A percentile compares a stretch with the other conserved stretches of the same genome.
Evolutionary conservation across 2,797 vertebrate species (phyloP).

Genomic region (Odontamblyopus rebecca): DNA sequence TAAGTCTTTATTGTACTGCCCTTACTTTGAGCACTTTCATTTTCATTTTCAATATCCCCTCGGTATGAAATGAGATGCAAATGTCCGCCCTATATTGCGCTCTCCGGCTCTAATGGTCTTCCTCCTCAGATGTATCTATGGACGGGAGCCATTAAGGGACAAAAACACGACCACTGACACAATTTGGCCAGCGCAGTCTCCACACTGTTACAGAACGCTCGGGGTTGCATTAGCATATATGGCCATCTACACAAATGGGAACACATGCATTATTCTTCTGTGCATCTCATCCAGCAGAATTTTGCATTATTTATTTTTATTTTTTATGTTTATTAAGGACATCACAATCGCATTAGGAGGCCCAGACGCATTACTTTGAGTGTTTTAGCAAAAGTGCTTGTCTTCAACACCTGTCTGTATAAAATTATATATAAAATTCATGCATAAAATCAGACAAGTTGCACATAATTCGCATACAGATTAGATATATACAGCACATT

Average conservation of each 20-base stretch:
- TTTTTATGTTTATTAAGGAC: too few species aligned
- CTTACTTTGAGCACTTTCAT: slow-evolving; percentile 6
- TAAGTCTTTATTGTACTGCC: background rate
- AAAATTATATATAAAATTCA: too few species aligned
- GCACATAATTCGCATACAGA: too few species aligned
- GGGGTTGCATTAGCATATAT: background rate
- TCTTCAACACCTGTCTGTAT: too few species aligned
- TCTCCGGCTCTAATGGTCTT: slow-evolving; percentile 5
- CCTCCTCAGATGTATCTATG: slow-evolving; percentile 15
- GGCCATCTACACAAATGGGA: background rate
- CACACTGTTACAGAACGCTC: background rate
- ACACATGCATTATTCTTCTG: background rate
- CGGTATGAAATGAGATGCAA: slow-evolving; percentile 13
- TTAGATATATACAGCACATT: too few species aligned
- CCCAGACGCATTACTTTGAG: too few species aligned
- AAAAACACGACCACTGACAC: background rate
- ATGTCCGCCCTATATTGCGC: background rate
- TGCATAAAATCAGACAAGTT: too few species aligned
- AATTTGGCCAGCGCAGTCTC: slow-evolving; percentile 3
- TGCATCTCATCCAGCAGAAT: background rate
- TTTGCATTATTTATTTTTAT: too few species aligned
- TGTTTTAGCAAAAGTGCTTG: too few species aligned
- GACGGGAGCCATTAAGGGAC: slow-evolving; percentile 24
- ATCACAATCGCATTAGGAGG: too few species aligned
- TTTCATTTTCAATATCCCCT: background rate